These are phyloP conservation scores for Labrus mixtus DNA, from an alignment of 2,113 vertebrate genomes.

Conservation along the genomic window DNA sequence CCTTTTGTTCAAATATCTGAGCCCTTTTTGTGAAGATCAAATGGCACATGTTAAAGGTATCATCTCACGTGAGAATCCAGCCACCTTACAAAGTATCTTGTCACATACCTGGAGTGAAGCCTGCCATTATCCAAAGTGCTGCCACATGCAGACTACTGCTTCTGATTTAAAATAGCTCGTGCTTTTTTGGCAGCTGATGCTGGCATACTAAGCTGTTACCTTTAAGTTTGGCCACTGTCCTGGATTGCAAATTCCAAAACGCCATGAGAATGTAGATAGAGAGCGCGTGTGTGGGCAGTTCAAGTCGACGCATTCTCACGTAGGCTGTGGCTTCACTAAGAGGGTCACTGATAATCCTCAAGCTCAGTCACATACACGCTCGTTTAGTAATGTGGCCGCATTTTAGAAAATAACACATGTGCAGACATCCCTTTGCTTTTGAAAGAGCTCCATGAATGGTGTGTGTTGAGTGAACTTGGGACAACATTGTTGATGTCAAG, in stretches of 20 bases:
- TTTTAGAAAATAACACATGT: constrained; percentile 20
- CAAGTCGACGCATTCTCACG: constrained; percentile 74
- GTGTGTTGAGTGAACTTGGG: background rate
- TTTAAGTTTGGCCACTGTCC: constrained; percentile 67
- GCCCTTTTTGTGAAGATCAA: constrained; percentile 20
- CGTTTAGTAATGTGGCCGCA: background rate
- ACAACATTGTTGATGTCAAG: constrained; percentile 1
- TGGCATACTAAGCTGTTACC: constrained; percentile 62
- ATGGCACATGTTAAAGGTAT: constrained; percentile 27
- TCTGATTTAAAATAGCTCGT: constrained; percentile 70
- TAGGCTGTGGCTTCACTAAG: constrained; percentile 68
- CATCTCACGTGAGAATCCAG: constrained; percentile 33
- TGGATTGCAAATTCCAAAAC: constrained; percentile 58
- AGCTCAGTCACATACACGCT: constrained; percentile 61
- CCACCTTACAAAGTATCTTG: constrained; percentile 44
- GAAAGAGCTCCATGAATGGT: background rate
- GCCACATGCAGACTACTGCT: constrained; percentile 44
- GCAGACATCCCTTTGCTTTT: background rate
- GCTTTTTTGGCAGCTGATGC: constrained; percentile 56
- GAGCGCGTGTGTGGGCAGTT: constrained; percentile 10
- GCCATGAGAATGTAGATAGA: constrained; percentile 54
- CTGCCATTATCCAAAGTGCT: constrained; percentile 38
- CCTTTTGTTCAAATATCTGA: constrained; percentile 1
- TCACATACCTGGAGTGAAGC: constrained; percentile 48
- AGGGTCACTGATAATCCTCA: constrained; percentile 60